phyloP scores from a whole-genome alignment of 2,113 vertebrate species.

The Daubentonia madagascariensis region DNA sequence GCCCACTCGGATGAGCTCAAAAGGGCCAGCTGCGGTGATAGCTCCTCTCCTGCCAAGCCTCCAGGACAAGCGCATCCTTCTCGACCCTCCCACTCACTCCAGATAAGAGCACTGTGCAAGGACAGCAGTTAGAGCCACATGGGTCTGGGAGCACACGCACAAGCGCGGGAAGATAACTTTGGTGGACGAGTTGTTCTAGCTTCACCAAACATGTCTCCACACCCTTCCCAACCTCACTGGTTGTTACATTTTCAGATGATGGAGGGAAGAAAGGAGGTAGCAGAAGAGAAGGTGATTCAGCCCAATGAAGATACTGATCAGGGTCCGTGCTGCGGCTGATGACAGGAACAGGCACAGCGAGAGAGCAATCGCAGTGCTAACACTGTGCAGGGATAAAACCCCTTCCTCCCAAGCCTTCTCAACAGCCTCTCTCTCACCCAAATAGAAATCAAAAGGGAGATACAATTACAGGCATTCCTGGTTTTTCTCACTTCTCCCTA shows the following conservation, averaged over 20 bases:
- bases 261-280: not conserved
- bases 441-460: not conserved
- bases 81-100: not conserved
- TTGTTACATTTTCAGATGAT: not conserved
- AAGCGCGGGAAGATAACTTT: not conserved
- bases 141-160: rapidly evolving
- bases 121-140: not conserved
- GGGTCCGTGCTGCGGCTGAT: not conserved
- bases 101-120: not conserved
- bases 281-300: not conserved
- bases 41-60: not conserved
- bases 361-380: not conserved
- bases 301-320: not conserved
- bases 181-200: not conserved
- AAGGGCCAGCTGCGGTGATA: not conserved
- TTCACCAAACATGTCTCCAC: not conserved
- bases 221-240: not conserved
- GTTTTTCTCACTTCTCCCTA: not conserved
- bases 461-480: not conserved
- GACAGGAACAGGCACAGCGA: not conserved
- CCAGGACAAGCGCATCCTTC: not conserved
- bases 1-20: not conserved
- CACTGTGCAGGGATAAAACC: not conserved
- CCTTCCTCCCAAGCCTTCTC: not conserved
- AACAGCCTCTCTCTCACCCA: not conserved